Base-by-base conservation (phyloP, 92 coral and sea anemone genomes). In the Scolanthus callimorphus region DNA sequence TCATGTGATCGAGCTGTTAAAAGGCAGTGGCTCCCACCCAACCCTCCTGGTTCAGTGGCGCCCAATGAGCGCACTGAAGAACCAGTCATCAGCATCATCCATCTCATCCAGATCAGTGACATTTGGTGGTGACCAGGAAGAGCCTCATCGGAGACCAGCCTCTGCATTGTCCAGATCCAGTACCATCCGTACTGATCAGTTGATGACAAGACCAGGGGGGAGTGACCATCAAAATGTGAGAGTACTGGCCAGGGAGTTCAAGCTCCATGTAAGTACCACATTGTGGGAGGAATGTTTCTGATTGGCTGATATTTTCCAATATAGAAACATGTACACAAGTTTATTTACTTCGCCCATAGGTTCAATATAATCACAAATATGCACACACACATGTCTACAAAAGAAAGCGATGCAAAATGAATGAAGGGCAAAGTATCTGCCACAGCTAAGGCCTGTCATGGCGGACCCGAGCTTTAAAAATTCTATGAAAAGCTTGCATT, bases 1-100 rank as follows among this genome's bases (percentile, higher is more conserved):
- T 8, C 74, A 85, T 25, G 90, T 87, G 0, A 86, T 87, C 3
- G 79, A 77, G 27, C 83, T 87, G 19, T 67, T 87, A 23, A 87
- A 79, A 68, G 96, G 96, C 28, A 87, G 96, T 59, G 96, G 96
- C 21, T 84, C 96, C 0, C 60, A 74, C 25, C 96, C 96, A 29
- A 83, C 62, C 25, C 73, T 87, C 17, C 44, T 87, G 9, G 81
- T 87, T 52, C 96, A 87, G 58, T 87, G 96, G 96, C 90, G 90
- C 29, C 96, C 96, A 44, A 49, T 31, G 20, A 87, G 86, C 44
- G 74, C 61, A 9, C 63, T 87, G 19, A 78, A 72, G 60, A 83
- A 66, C 27, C 85, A 83, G 55, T 63, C 82, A 27, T 78, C 95
- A 17, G 22, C 78, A 19, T 63, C 90, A 27, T 77, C 96, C 11